Percentiles rank a stretch among this genome's conserved stretches.
These are phyloP conservation scores for Thamnophis sirtalis DNA, from an alignment of 2,113 vertebrate genomes.

Conservation along the genomic window DNA sequence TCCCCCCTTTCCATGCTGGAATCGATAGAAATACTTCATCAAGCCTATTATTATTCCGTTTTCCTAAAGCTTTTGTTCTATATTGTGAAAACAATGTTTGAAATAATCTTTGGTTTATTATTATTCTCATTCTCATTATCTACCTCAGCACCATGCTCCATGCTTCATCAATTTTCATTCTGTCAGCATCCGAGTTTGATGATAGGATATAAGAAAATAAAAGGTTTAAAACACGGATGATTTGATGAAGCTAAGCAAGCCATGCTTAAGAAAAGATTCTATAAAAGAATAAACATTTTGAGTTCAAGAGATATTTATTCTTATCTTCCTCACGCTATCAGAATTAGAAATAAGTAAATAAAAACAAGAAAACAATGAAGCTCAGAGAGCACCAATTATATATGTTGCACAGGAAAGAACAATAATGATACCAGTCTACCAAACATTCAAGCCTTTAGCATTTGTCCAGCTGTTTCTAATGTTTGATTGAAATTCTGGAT, in stretches of 20 bases:
- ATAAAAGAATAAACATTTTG: background rate
- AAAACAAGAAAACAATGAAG: background rate
- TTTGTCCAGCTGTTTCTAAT: background rate
- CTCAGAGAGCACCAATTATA: background rate
- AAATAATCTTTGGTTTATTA: background rate
- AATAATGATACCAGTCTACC: background rate
- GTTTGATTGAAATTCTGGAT: background rate
- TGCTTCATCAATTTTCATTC: background rate
- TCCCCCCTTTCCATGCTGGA: background rate
- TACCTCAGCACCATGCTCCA: background rate
- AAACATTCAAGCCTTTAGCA: background rate
- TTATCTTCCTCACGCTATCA: background rate
- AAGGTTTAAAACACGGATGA: background rate
- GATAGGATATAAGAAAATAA: background rate
- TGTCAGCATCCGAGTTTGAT: background rate
- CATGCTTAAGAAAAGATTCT: background rate
- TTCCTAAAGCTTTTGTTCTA: background rate
- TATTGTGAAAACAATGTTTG: background rate
- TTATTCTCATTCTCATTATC: background rate
- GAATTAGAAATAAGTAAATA: background rate
- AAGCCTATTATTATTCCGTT: background rate
- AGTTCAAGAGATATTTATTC: background rate
- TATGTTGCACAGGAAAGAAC: background rate
- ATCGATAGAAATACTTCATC: background rate
- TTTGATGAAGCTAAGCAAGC: background rate